Percentiles rank a stretch among this genome's conserved stretches.
phyloP scores from a whole-genome alignment of 2,888 invertebrate genomes.

The Leuctra nigra region DNA sequence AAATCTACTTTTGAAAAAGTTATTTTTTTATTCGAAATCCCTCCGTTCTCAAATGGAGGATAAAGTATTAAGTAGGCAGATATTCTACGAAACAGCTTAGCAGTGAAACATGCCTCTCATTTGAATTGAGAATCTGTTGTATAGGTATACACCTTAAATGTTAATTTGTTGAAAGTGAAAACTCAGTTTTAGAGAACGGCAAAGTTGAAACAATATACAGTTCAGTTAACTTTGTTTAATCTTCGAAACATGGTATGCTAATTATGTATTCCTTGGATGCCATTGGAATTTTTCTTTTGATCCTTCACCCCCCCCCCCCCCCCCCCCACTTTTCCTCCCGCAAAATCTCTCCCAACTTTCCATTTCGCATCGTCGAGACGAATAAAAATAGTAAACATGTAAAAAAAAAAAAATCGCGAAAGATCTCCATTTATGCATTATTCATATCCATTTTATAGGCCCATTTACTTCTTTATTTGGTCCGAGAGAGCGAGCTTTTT shows the following conservation, averaged over 20 bases:
- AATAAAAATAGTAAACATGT: constrained; percentile 6
- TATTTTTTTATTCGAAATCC: background rate
- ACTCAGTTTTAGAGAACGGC: too few species aligned
- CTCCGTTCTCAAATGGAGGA: too few species aligned
- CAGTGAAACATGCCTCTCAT: too few species aligned
- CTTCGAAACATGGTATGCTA: too few species aligned
- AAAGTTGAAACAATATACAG: too few species aligned
- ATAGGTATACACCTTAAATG: too few species aligned
- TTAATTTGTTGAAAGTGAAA: too few species aligned
- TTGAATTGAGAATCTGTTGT: too few species aligned
- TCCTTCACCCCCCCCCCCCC: background rate
- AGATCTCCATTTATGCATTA: constrained; percentile 14
- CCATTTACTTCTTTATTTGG: constrained; percentile 17
- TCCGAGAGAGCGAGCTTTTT: constrained; percentile 5
- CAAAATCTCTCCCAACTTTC: background rate
- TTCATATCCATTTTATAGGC: constrained; percentile 6
- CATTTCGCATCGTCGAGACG: background rate
- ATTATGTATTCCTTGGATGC: too few species aligned
- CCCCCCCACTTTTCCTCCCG: background rate
- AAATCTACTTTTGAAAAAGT: background rate
- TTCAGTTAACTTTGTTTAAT: too few species aligned
- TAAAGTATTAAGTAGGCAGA: too few species aligned
- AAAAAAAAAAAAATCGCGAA: constrained; percentile 12
- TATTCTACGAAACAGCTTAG: too few species aligned
- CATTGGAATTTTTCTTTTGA: background rate